Evolutionary conservation across 2,113 vertebrate genomes (phyloP), one percentile per base, ranked within the genome.

Genomic region (Heliornis fulica): DNA sequence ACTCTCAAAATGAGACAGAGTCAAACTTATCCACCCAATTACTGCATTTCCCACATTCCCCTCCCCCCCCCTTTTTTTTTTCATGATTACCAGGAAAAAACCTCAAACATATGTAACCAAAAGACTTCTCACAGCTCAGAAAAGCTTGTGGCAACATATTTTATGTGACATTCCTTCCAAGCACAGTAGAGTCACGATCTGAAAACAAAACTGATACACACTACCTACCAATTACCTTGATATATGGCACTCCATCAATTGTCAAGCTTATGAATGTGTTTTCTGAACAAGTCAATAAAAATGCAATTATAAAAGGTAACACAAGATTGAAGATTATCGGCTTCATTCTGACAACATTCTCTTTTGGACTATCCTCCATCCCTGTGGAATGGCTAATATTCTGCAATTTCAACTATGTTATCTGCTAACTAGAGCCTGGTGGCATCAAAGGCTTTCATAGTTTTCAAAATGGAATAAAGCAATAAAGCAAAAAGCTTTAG

Each of bases 261-360:
- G 92, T 71, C 76, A 91, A 82, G 29, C 7, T 18, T 68, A 88
- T 70, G 65, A 94, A 94, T 50, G 46, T 56, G 45, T 83, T 94
- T 93, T 83, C 86, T 93, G 91, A 94, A 89, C 36, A 92, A 89
- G 83, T 96, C 91, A 97, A 97, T 97, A 95, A 94, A 94, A 96
- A 93, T 54, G 51, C 56, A 94, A 96, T 93, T 68, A 92, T 75
- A 96, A 97, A 97, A 97, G 71, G 66, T 88, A 93, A 94, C 80
- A 94, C 32, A 91, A 82, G 80, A 93, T 31, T 87, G 84, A 54
- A 97, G 81, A 92, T 87, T 84, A 59, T 41, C 51, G 19, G 79
- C 34, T 82, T 83, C 41, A 71, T 74, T 96, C 77, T 94, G 86
- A 94, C 66, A 96, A 87, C 3, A n/a, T 84, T 50, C 66, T 82